Evolutionary conservation across 2,888 invertebrate genomes (phyloP).

Genomic region (Lasioglossum calceatum): DNA sequence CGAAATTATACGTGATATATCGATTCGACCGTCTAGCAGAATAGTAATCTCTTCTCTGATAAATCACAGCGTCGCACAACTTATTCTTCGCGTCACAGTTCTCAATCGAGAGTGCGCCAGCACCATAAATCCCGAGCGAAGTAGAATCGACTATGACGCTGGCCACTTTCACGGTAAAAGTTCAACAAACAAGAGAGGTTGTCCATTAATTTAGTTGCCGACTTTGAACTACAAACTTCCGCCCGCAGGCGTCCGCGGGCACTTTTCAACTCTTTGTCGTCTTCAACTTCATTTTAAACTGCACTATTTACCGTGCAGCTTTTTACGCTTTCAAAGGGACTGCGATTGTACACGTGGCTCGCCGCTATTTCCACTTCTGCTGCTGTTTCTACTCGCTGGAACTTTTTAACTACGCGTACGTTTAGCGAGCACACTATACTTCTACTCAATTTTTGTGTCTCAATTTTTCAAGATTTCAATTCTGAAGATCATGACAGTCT

Average conservation of each 20-base stretch:
- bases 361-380: neutral
- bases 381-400: neutral
- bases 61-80: neutral
- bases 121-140: neutral
- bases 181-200: neutral
- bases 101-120: neutral
- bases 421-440: neutral
- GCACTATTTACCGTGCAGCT: neutral
- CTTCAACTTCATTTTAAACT: neutral
- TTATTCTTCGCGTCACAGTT: neutral
- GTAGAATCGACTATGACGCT: neutral
- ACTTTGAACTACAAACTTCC: neutral
- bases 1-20: neutral
- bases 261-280: neutral
- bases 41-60: neutral
- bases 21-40: neutral
- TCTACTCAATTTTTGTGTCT: no score
- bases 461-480: neutral
- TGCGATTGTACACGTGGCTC: neutral
- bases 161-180: neutral
- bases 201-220: constrained; percentile 5
- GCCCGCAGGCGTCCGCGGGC: neutral
- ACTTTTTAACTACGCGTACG: neutral
- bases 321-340: neutral
- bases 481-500: neutral